A percentile compares a stretch with the other conserved stretches of the same genome.
phyloP scores from a whole-genome alignment of 2,888 invertebrate genomes.

The Chaitophorus viminalis region DNA sequence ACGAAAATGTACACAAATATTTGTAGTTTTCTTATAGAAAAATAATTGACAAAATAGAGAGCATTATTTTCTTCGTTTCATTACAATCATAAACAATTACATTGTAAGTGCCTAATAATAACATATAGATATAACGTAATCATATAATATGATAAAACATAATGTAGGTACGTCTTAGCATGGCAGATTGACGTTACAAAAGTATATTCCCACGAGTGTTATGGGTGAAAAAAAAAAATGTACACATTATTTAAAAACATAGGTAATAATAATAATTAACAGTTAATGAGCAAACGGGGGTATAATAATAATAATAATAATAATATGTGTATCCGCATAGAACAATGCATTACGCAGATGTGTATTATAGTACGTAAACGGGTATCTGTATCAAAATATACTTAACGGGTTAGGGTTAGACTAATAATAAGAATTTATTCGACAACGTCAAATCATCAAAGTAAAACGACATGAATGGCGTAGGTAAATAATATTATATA shows the following conservation, averaged over 20 bases:
- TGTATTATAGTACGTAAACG: no score
- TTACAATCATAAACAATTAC: constrained; percentile 42
- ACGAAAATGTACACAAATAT: background rate
- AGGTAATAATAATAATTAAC: background rate
- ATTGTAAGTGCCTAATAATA: background rate
- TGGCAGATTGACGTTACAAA: constrained; percentile 47
- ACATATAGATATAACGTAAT: background rate
- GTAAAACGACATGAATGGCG: background rate
- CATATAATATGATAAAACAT: background rate
- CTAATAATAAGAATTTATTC: constrained; percentile 22
- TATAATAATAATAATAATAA: no score
- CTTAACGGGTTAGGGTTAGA: background rate
- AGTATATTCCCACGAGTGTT: background rate
- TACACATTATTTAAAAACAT: background rate
- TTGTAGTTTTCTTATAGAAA: constrained; percentile 11
- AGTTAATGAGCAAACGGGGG: constrained; percentile 54
- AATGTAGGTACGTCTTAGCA: constrained; percentile 30
- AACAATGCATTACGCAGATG: background rate
- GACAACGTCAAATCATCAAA: constrained; percentile 10
- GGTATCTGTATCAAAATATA: no score
- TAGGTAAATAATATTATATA: no score
- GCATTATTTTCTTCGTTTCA: constrained; percentile 40
- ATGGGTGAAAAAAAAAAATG: background rate
- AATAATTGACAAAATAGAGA: constrained; percentile 58
- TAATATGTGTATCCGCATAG: background rate